These are phyloP conservation scores for Phasia obesa DNA, from an alignment of 2,888 invertebrate genomes.

Conservation along the genomic window DNA sequence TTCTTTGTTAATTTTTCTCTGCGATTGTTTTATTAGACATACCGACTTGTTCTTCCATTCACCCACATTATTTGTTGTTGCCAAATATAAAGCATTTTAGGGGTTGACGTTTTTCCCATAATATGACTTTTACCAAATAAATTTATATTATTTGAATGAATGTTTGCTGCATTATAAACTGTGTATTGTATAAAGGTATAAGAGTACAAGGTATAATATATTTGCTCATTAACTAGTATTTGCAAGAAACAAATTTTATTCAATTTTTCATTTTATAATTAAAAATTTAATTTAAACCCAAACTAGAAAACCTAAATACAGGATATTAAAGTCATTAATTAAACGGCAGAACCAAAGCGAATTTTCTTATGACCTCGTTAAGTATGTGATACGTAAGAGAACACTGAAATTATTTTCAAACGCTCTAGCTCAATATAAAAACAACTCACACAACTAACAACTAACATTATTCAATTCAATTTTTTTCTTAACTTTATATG, in stretches of 20 bases:
- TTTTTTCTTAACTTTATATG: constrained; percentile 26
- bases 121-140: constrained; percentile 49
- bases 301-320: constrained; percentile 57
- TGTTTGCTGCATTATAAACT: constrained; percentile 8
- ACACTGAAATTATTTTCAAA: constrained; percentile 48
- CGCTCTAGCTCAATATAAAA: constrained; percentile 3
- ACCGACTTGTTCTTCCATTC: not conserved
- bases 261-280: constrained; percentile 48
- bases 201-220: too few species aligned
- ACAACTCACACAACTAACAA: not conserved
- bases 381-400: constrained; percentile 1
- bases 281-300: constrained; percentile 61
- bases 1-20: too few species aligned
- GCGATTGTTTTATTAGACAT: not conserved
- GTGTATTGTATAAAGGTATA: constrained; percentile 5
- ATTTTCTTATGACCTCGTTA: not conserved
- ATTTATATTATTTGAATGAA: constrained; percentile 2
- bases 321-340: constrained; percentile 56
- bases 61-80: not conserved
- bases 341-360: constrained; percentile 34
- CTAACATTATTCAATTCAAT: constrained; percentile 19
- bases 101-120: constrained; percentile 26
- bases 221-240: constrained; percentile 4
- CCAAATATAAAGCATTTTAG: constrained; percentile 12
- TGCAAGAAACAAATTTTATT: constrained; percentile 13